These are phyloP conservation scores for Epinephelus lanceolatus DNA, from an alignment of 2,113 vertebrate genomes.

Conservation along the genomic window DNA sequence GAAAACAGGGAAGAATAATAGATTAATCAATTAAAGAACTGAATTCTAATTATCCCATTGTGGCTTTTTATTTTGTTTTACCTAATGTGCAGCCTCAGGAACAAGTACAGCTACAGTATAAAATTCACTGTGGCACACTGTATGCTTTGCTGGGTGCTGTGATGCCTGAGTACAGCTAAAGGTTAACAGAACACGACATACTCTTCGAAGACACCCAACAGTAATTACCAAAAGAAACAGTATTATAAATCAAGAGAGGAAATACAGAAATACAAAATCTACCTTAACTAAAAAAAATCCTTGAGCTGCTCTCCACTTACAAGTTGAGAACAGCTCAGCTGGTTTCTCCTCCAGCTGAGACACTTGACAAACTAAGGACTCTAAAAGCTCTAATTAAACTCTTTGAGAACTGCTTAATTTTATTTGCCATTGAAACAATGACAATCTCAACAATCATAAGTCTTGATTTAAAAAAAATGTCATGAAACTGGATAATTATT, in stretches of 20 bases:
- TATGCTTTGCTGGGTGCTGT: neutral
- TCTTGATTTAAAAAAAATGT: neutral
- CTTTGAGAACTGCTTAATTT: neutral
- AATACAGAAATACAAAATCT: neutral
- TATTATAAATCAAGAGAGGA: neutral
- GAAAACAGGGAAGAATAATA: conserved; percentile 25
- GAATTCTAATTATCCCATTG: conserved; percentile 37
- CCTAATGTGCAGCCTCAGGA: conserved; percentile 26
- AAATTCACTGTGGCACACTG: neutral
- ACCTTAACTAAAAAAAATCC: neutral
- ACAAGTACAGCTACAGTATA: neutral
- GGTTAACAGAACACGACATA: neutral
- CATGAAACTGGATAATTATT: conserved; percentile 2
- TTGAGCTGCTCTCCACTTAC: conserved; percentile 4
- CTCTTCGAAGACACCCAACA: neutral
- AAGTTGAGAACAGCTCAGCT: neutral
- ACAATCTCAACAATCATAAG: neutral
- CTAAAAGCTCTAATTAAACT: conserved; percentile 39
- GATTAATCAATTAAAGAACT: conserved; percentile 31
- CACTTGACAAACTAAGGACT: conserved; percentile 20
- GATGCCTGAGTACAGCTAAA: neutral
- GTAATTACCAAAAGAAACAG: neutral
- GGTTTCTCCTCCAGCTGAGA: conserved; percentile 14
- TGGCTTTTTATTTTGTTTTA: conserved; percentile 37
- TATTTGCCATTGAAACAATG: conserved; percentile 6